Conservation (phyloP, 2,113 vertebrate genomes). For the Engystomops pustulosus region DNA sequence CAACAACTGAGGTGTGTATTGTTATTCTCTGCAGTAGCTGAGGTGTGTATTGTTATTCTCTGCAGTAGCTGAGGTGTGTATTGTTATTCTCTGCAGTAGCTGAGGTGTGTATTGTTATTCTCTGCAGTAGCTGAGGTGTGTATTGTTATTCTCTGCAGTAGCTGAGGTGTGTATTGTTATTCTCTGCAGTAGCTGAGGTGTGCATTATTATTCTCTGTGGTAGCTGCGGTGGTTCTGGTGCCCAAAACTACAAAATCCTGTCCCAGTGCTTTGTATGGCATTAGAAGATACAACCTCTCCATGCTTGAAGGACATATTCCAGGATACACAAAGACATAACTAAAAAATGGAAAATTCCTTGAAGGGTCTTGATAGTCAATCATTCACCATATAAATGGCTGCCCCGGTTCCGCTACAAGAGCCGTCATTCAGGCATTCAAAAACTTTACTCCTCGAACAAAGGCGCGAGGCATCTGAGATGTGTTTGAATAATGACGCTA, state of each 20-base stretch:
- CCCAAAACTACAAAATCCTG: not conserved
- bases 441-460: not conserved
- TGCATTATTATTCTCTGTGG: too few species aligned
- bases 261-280: not conserved
- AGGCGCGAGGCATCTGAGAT: not conserved
- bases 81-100: too few species aligned
- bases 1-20: too few species aligned
- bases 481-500: constrained; percentile 44
- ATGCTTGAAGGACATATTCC: not conserved
- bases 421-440: not conserved
- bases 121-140: too few species aligned
- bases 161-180: too few species aligned
- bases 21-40: too few species aligned
- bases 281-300: not conserved
- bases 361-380: not conserved
- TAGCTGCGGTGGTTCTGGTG: not conserved
- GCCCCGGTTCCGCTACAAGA: not conserved
- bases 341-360: not conserved
- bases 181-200: too few species aligned
- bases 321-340: not conserved
- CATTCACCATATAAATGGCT: not conserved
- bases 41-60: too few species aligned
- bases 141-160: too few species aligned
- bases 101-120: too few species aligned
- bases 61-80: too few species aligned